phyloP scores from a whole-genome alignment of 1,140 invertebrate species.

The Zaprionus camerounensis region DNA sequence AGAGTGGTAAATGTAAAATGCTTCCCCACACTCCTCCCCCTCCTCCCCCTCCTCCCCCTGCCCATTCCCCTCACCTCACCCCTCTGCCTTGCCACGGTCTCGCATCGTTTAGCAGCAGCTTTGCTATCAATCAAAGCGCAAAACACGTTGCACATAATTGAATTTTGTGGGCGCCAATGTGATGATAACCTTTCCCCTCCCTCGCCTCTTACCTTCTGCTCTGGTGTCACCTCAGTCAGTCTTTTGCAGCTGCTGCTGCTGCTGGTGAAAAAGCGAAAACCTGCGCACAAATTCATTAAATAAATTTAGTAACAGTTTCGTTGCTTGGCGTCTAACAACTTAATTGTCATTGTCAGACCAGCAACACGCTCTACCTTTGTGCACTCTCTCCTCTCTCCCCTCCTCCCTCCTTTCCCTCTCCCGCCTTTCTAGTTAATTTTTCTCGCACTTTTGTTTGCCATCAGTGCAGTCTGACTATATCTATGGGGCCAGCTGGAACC shows the following conservation, averaged over 20 bases:
- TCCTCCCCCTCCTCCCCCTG: rapidly evolving
- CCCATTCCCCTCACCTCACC: no score
- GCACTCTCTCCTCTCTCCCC: background rate
- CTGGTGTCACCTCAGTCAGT: no score
- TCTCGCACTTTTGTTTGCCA: constrained; percentile 20
- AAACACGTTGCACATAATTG: constrained; percentile 49
- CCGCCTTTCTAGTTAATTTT: background rate
- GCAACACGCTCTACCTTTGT: background rate
- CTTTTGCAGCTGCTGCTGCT: no score
- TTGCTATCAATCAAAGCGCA: constrained; percentile 42
- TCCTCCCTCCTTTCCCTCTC: background rate
- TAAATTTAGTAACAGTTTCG: constrained; percentile 59
- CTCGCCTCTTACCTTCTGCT: no score
- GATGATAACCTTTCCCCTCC: constrained; percentile 35
- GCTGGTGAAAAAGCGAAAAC: constrained; percentile 11
- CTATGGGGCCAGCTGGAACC: background rate
- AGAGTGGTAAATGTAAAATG: background rate
- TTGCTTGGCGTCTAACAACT: constrained; percentile 53
- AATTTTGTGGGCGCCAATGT: constrained; percentile 48
- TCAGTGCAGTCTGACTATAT: constrained; percentile 8
- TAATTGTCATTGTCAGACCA: constrained; percentile 59
- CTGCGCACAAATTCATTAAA: constrained; percentile 67
- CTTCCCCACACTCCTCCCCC: background rate
- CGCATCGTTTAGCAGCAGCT: constrained; percentile 16
- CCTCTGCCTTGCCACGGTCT: no score